Conservation (phyloP, 2,113 vertebrate species). For the Cyphomyrus plagiostoma region DNA sequence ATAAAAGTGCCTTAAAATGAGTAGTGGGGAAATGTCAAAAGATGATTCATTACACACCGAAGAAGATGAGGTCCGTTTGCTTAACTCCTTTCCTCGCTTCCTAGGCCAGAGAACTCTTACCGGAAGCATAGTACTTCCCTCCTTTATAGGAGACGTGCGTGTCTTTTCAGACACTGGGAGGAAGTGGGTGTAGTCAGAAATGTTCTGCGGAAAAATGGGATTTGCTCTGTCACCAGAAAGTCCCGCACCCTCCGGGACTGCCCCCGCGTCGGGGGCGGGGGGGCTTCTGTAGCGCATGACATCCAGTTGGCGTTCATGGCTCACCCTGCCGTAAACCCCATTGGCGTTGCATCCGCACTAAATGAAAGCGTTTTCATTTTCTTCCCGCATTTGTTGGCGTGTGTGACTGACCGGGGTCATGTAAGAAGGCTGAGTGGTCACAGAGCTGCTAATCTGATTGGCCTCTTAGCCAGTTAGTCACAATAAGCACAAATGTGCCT, state of each 20-base stretch:
- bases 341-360: neutral
- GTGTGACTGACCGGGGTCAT: neutral
- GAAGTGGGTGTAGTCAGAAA: slow-evolving; percentile 60
- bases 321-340: neutral
- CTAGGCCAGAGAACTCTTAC: neutral
- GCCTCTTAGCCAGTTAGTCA: too few species aligned
- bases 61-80: neutral
- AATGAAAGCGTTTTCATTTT: neutral
- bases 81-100: neutral
- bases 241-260: neutral
- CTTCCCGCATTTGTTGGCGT: neutral
- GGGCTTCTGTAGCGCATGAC: neutral
- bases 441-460: neutral
- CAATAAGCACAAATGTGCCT: too few species aligned
- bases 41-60: neutral
- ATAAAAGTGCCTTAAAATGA: neutral
- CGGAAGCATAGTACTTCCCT: neutral
- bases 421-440: neutral
- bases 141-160: slow-evolving; percentile 14
- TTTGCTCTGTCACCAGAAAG: neutral
- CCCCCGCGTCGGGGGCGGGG: neutral
- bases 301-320: neutral
- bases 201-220: slow-evolving; percentile 37
- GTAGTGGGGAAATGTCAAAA: neutral
- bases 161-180: slow-evolving; percentile 31